phyloP scores from a whole-genome alignment of 2,888 invertebrate genomes.

The Dasysyrphus tricinctus region DNA sequence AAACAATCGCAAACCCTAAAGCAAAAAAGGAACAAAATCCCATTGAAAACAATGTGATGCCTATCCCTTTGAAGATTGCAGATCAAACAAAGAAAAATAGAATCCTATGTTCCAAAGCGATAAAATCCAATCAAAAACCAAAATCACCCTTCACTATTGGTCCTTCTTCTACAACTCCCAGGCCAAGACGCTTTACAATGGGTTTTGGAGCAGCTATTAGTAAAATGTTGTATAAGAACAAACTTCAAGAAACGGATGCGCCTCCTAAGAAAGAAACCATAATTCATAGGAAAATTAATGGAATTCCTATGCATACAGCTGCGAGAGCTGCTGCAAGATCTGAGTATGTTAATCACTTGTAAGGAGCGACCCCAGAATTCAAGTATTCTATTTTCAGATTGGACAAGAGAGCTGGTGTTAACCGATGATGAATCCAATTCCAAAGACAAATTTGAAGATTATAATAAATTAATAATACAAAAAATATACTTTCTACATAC shows the following conservation, averaged over 20 bases:
- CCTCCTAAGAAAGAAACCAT: not conserved
- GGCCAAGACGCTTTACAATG: constrained; percentile 20
- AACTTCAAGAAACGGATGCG: not conserved
- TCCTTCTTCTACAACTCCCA: constrained; percentile 9
- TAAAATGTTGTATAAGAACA: constrained; percentile 53
- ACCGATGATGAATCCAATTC: not conserved
- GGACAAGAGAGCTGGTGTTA: constrained; percentile 19
- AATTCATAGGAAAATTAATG: not conserved
- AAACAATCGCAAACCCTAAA: not conserved
- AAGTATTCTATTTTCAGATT: constrained; percentile 14
- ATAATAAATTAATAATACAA: constrained; percentile 59
- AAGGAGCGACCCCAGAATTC: not conserved
- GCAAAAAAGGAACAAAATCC: not conserved
- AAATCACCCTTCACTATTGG: constrained; percentile 36
- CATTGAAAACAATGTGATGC: not conserved
- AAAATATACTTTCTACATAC: constrained; percentile 43
- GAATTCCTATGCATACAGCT: constrained; percentile 57
- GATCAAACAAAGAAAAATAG: not conserved
- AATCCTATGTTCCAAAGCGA: not conserved
- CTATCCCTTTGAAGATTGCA: not conserved
- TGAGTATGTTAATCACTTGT: constrained; percentile 31
- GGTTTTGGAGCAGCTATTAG: constrained; percentile 44
- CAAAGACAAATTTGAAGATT: constrained; percentile 25
- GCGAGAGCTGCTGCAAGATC: constrained; percentile 61
- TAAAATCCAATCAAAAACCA: not conserved